Evolutionary conservation across 2,113 vertebrate species (phyloP), one percentile per base, ranked within the genome.

Genomic region (Anarhynchus alexandrinus): DNA sequence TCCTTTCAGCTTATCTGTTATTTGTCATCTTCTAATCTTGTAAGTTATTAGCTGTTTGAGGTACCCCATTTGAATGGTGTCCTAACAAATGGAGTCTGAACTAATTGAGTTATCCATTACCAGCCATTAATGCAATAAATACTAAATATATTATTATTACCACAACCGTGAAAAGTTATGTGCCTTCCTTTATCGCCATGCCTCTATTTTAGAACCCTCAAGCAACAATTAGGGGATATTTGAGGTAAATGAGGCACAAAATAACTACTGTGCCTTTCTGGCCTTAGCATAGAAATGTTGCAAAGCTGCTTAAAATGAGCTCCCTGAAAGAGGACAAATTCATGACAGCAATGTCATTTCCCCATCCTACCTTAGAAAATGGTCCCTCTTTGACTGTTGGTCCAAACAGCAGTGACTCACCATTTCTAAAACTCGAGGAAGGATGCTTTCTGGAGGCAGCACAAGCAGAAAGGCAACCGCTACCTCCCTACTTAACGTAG

Each of bases 201-300:
- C 42, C 74, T 88, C 92, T 92, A 27, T 86, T 96, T 94, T 86
- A 94, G 79, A 92, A 70, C 85, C 96, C 96, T 95, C 71, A 26
- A 96, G 96, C 85, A 96, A 95, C 90, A 96, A 96, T 96, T 96
- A 96, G 47, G 58, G 78, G 58, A 96, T 96, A 95, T 92, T 93
- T 90, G 90, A 95, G 85, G 90, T 92, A 96, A 96, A 96, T 96
- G 94, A 96, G 62, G 92, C 94, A 96, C 90, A 96, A 96, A 96
- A 97, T 95, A 93, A 94, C 82, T 86, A 88, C 49, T 67, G 30
- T 80, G 90, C 27, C 49, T 88, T 94, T 88, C 82, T 82, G 87
- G 73, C 70, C 81, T 94, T 85, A 88, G 66, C 58, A 88, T 0
- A 80, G 87, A 90, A 80, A 90, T 73, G 74, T 47, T 88, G 74